Conservation (phyloP, 2,113 vertebrate genomes). For the Spea multiplicata region DNA sequence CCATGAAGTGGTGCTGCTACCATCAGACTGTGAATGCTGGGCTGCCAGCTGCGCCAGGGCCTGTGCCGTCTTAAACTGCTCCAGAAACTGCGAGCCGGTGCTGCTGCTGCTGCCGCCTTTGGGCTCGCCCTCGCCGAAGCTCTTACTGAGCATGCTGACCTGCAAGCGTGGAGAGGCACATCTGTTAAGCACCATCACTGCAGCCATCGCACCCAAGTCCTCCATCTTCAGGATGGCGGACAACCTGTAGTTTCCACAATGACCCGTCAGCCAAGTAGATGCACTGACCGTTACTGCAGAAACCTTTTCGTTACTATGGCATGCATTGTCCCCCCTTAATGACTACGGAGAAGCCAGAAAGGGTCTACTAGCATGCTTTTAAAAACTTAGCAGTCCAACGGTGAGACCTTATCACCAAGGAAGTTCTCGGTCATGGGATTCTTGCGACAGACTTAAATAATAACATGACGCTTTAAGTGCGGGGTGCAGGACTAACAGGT, state of each 20-base stretch:
- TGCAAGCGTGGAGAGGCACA: constrained; percentile 51
- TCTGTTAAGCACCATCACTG: too few species aligned
- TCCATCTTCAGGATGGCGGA: neutral
- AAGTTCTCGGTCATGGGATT: too few species aligned
- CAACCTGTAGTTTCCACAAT: neutral
- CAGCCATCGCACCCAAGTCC: too few species aligned
- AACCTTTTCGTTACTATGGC: constrained; percentile 44
- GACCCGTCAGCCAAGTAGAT: neutral
- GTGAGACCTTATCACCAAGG: too few species aligned
- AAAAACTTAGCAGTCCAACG: too few species aligned
- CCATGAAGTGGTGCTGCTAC: constrained; percentile 76
- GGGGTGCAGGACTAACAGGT: too few species aligned
- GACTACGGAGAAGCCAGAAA: constrained; percentile 48
- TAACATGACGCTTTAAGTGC: neutral
- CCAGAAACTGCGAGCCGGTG: constrained; percentile 93
- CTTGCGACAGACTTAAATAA: too few species aligned
- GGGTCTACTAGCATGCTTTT: constrained; percentile 49
- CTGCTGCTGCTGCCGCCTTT: constrained; percentile 78
- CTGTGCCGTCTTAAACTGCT: constrained; percentile 97
- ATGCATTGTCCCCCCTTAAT: constrained; percentile 48
- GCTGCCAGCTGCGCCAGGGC: constrained; percentile 92
- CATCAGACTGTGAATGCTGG: constrained; percentile 80
- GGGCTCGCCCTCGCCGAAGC: constrained; percentile 88
- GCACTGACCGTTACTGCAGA: neutral
- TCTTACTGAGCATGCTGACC: constrained; percentile 93